Evolutionary conservation across 2,888 invertebrate genomes (phyloP).

Genomic region (Campoletis raptor): DNA sequence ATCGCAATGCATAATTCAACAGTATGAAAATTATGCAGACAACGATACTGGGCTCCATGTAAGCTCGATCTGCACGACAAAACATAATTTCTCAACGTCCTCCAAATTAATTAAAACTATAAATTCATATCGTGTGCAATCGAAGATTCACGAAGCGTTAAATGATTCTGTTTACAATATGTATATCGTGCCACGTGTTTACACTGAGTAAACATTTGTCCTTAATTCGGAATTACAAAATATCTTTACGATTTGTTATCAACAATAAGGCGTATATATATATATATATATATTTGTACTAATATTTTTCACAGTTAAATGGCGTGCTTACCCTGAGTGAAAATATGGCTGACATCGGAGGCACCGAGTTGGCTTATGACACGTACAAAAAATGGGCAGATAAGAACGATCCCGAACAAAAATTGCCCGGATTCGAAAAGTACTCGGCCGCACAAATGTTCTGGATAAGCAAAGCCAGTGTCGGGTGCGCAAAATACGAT

Average conservation of each 20-base stretch:
- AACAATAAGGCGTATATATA: background rate
- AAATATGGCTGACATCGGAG: slow-evolving; percentile 1
- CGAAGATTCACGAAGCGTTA: background rate
- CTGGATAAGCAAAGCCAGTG: slow-evolving; percentile 10
- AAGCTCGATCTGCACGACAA: background rate
- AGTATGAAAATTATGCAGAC: too few relatives aligned
- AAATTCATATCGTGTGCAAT: background rate
- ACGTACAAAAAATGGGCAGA: slow-evolving; percentile 10
- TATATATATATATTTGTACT: background rate
- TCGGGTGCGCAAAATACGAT: background rate
- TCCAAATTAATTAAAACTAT: background rate
- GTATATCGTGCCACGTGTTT: background rate
- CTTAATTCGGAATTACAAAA: background rate
- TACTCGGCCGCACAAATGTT: slow-evolving; percentile 11
- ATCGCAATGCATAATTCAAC: too few relatives aligned
- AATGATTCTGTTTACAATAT: background rate
- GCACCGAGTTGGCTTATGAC: background rate
- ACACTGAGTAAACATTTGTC: too few relatives aligned
- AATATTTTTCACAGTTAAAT: background rate
- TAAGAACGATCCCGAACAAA: background rate
- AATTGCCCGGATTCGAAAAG: background rate
- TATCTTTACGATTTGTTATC: background rate
- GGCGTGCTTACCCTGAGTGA: background rate
- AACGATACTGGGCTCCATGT: too few relatives aligned
- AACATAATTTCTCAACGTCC: background rate